Conservation (phyloP, 2,113 vertebrate genomes). For the Hippocampus barbouri region DNA sequence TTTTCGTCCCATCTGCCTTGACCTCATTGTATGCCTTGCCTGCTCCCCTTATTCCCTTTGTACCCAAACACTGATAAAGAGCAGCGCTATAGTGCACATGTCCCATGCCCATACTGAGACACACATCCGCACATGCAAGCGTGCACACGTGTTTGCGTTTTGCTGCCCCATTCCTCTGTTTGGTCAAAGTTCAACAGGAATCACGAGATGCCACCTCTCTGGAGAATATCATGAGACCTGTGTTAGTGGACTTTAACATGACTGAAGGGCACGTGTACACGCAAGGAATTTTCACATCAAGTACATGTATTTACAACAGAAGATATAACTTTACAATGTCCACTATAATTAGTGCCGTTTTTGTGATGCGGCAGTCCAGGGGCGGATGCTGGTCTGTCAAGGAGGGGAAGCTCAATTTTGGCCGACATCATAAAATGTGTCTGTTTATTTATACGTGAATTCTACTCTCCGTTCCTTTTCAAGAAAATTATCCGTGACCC, state of each 20-base stretch:
- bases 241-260: constrained; percentile 52
- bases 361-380: neutral
- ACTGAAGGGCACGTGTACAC: constrained; percentile 16
- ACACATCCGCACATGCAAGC: constrained; percentile 10
- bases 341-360: neutral
- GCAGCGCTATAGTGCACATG: neutral
- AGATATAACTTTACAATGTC: neutral
- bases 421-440: too few relatives aligned
- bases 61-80: constrained; percentile 44
- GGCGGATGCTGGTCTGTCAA: too few relatives aligned
- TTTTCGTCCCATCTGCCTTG: constrained; percentile 30
- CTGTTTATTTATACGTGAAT: too few relatives aligned
- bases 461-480: too few relatives aligned
- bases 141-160: constrained; percentile 25
- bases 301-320: constrained; percentile 1
- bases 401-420: too few relatives aligned
- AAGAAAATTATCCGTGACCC: too few relatives aligned
- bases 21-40: too few relatives aligned
- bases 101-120: neutral
- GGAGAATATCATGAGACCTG: constrained; percentile 43
- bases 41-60: constrained; percentile 30
- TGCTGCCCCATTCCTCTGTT: constrained; percentile 12
- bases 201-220: constrained; percentile 44
- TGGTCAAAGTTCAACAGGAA: constrained; percentile 50
- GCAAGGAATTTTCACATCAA: constrained; percentile 16